Conservation (phyloP, 2,888 invertebrate genomes). For the Chrysina gloriosa region DNA sequence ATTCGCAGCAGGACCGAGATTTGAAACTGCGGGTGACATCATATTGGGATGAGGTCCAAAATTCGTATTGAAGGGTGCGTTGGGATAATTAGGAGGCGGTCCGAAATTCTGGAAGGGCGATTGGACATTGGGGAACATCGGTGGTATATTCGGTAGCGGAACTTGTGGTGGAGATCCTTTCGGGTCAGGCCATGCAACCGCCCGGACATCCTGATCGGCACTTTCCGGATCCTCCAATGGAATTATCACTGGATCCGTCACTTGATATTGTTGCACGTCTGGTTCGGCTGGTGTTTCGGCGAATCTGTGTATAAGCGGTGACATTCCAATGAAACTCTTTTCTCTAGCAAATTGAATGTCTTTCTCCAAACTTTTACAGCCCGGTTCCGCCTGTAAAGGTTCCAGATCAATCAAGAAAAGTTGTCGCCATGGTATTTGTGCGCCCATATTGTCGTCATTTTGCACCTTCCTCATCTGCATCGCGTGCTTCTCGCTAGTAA, state of each 20-base stretch:
- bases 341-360: constrained; percentile 89
- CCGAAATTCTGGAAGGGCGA: constrained; percentile 62
- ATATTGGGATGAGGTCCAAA: constrained; percentile 44
- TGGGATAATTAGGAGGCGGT: constrained; percentile 61
- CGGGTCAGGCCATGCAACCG: constrained; percentile 86
- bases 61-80: constrained; percentile 61
- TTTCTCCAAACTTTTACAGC: constrained; percentile 86
- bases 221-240: constrained; percentile 91
- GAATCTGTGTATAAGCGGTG: constrained; percentile 67
- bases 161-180: constrained; percentile 72
- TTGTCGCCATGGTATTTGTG: constrained; percentile 81
- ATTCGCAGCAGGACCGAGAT: constrained; percentile 55
- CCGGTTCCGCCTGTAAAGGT: constrained; percentile 75
- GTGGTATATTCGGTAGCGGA: constrained; percentile 54
- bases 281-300: constrained; percentile 91
- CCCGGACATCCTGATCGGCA: constrained; percentile 83
- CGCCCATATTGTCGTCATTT: constrained; percentile 84
- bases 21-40: constrained; percentile 65
- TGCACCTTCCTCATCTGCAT: constrained; percentile 71
- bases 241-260: constrained; percentile 83
- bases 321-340: constrained; percentile 71
- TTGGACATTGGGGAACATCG: constrained; percentile 53
- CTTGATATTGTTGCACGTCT: constrained; percentile 82
- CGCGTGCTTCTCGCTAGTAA: constrained; percentile 86
- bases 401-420: constrained; percentile 77